Conservation (phyloP, 2,113 vertebrate genomes). For the Microcebus griseorufus region DNA sequence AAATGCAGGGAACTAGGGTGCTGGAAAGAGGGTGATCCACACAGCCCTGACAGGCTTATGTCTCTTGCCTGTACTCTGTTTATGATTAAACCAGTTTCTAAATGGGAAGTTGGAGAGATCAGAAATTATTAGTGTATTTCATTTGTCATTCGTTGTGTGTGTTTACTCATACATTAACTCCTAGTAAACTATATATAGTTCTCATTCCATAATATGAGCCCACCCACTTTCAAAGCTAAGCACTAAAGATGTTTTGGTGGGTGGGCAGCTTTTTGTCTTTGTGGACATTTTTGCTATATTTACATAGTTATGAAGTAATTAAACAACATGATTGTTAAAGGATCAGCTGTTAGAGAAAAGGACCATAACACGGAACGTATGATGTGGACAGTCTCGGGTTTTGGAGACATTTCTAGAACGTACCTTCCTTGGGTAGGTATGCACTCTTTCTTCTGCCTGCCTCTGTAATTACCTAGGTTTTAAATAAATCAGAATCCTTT, state of each 20-base stretch:
- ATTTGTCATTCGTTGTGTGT: neutral
- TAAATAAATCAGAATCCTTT: slow-evolving; percentile 67
- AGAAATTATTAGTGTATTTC: neutral
- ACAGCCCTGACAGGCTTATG: no score
- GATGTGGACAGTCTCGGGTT: slow-evolving; percentile 8
- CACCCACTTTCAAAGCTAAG: neutral
- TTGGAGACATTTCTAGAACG: neutral
- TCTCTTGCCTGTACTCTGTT: neutral
- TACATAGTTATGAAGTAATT: slow-evolving; percentile 54
- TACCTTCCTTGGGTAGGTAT: neutral
- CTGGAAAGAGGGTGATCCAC: neutral
- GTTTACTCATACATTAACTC: neutral
- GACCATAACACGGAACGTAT: neutral
- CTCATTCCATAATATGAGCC: neutral
- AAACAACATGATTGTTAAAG: slow-evolving; percentile 36
- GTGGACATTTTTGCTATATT: neutral
- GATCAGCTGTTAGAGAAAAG: slow-evolving; percentile 21
- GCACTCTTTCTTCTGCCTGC: neutral
- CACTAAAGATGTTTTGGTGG: neutral
- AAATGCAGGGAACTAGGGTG: neutral
- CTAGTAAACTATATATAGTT: neutral
- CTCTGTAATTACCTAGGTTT: slow-evolving; percentile 40
- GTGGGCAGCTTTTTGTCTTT: neutral
- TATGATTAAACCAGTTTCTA: neutral
- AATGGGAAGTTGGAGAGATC: neutral